Evolutionary conservation across 2,113 vertebrate species (phyloP), one percentile per base, ranked within the genome.

Genomic region (Tursiops truncatus): DNA sequence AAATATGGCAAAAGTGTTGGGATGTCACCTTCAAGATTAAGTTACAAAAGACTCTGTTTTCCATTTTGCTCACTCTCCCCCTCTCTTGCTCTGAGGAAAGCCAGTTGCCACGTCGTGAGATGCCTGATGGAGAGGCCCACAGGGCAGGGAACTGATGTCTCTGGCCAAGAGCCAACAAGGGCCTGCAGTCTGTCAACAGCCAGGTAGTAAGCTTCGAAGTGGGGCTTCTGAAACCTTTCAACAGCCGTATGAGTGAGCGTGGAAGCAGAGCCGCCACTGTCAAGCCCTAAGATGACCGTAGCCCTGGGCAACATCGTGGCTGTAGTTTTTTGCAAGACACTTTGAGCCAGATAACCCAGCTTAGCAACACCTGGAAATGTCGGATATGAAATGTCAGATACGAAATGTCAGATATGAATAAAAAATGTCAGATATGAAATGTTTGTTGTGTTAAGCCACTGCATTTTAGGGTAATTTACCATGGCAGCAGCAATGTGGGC

Each of bases 21-120:
- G 33, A 58, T 86, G 44, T 93, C 65, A 81, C 44, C 79, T 93
- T 95, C 38, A 88, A 94, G 68, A 93, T 91, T 65, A 94, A 31
- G 31, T 83, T 76, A 88, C 14, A 31, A 31, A 96, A 50, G 21
- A 67, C 5, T 21, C 25, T 74, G 15, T 76, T 90, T 95, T 70
- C 18, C 50, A 17, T 90, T 26, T 86, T 62, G 50, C 26, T 71
- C 47, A 74, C 3, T 41, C 8, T 89, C 1, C 77, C 63, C 18
- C 17, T 63, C 31, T 70, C n/a, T 47, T 21, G 1, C 26, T 94
- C 68, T 47, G 68, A 87, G 74, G 15, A 94, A 70, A 80, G 12
- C 31, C 73, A 73, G 15, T 65, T 53, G 26, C 33, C 5, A 6
- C 14, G 9, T 63, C 20, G 14, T 80, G 28, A 76, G 63, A 95